Conservation (phyloP, 2,888 invertebrate genomes). For the Clostera curtula region DNA sequence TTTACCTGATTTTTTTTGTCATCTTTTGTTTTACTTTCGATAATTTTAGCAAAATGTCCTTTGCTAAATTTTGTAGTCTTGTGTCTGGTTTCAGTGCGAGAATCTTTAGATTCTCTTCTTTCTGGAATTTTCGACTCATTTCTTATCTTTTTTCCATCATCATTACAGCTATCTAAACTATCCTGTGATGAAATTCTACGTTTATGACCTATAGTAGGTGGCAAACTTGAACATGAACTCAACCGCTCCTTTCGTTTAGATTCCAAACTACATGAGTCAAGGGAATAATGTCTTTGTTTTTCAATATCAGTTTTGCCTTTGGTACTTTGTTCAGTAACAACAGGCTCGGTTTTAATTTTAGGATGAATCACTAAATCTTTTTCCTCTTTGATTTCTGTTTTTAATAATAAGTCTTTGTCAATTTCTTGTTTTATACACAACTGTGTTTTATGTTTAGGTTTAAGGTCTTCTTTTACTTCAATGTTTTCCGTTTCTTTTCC, state of each 20-base stretch:
- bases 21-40: constrained; percentile 76
- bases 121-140: constrained; percentile 70
- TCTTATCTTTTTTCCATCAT: constrained; percentile 78
- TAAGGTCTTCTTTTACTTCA: constrained; percentile 55
- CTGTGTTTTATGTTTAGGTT: constrained; percentile 55
- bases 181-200: constrained; percentile 88
- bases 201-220: constrained; percentile 80
- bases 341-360: constrained; percentile 36
- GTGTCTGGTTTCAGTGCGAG: constrained; percentile 51
- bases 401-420: constrained; percentile 56
- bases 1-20: constrained; percentile 74
- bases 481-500: constrained; percentile 48
- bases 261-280: constrained; percentile 61
- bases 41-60: constrained; percentile 71
- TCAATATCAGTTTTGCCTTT: constrained; percentile 52
- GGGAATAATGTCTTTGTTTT: constrained; percentile 65
- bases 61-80: constrained; percentile 75
- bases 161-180: constrained; percentile 69
- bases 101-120: constrained; percentile 83
- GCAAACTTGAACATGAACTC: constrained; percentile 75
- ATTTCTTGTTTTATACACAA: constrained; percentile 61
- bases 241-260: constrained; percentile 76
- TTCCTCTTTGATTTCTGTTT: constrained; percentile 67
- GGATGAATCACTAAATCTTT: constrained; percentile 34
- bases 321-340: constrained; percentile 20